Evolutionary conservation across 2,113 vertebrate genomes (phyloP).

Genomic region (Oreochromis niloticus): DNA sequence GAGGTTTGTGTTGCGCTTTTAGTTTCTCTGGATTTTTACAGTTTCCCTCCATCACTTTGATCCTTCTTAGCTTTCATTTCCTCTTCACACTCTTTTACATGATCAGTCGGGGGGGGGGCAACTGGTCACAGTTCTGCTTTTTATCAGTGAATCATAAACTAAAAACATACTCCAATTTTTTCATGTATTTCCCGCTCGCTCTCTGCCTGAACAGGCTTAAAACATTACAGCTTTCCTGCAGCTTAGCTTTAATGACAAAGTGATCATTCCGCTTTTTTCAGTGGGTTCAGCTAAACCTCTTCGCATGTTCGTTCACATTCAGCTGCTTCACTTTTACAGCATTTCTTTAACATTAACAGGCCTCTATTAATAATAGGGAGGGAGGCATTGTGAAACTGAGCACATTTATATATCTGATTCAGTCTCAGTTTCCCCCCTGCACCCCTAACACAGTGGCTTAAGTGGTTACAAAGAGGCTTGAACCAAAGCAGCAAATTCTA

Average conservation of each 20-base stretch:
- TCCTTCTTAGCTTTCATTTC: not conserved
- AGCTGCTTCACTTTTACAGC: not conserved
- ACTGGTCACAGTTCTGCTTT: not conserved
- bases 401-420: not conserved
- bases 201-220: not conserved
- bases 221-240: not conserved
- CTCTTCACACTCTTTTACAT: not conserved
- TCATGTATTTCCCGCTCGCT: not conserved
- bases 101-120: not conserved
- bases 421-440: not conserved
- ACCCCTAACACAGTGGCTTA: not conserved
- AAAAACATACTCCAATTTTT: not conserved
- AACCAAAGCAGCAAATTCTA: not conserved
- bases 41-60: not conserved
- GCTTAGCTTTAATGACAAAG: not conserved
- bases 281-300: not conserved
- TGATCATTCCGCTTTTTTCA: not conserved
- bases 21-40: not conserved
- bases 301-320: not conserved
- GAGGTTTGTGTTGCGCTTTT: not conserved
- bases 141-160: not conserved
- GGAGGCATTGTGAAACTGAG: not conserved
- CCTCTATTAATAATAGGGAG: accelerated
- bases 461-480: not conserved
- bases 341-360: not conserved